phyloP scores from a whole-genome alignment of 2,888 invertebrate species.

The Callyntrura sp. region DNA sequence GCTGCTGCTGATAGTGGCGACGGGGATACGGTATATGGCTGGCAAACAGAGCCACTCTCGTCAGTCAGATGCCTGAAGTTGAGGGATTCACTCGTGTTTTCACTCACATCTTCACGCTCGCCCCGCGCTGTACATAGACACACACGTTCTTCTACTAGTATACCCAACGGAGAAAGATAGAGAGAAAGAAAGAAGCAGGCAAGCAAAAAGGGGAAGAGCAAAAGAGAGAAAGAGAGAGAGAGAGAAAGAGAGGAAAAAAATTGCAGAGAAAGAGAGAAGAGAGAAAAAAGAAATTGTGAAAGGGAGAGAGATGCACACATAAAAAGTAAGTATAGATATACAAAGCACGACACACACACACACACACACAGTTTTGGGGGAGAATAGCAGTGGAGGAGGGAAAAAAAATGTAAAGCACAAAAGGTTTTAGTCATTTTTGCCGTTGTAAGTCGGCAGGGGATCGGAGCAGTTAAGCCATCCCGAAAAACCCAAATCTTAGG shows the following conservation, averaged over 20 bases:
- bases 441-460: conserved; percentile 80
- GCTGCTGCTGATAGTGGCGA: too few relatives aligned
- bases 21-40: conserved; percentile 56
- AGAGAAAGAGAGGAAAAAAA: not conserved
- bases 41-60: conserved; percentile 64
- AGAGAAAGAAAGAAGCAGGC: not conserved
- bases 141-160: conserved; percentile 22
- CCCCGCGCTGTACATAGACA: not conserved
- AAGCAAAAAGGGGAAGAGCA: not conserved
- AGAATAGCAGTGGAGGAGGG: too few relatives aligned
- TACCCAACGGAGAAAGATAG: not conserved
- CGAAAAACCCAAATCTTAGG: conserved; percentile 78
- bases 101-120: conserved; percentile 65
- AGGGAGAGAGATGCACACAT: conserved; percentile 29
- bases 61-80: conserved; percentile 78
- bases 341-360: not conserved
- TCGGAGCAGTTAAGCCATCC: conserved; percentile 80
- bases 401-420: conserved; percentile 61
- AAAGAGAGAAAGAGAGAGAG: not conserved
- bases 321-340: conserved; percentile 27
- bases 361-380: not conserved
- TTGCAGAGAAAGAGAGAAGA: conserved; percentile 23
- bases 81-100: conserved; percentile 79
- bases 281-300: not conserved
- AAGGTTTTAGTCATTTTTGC: conserved; percentile 75